phyloP scores from a whole-genome alignment of 1,140 invertebrate species.

The Drosophila pseudoobscura region DNA sequence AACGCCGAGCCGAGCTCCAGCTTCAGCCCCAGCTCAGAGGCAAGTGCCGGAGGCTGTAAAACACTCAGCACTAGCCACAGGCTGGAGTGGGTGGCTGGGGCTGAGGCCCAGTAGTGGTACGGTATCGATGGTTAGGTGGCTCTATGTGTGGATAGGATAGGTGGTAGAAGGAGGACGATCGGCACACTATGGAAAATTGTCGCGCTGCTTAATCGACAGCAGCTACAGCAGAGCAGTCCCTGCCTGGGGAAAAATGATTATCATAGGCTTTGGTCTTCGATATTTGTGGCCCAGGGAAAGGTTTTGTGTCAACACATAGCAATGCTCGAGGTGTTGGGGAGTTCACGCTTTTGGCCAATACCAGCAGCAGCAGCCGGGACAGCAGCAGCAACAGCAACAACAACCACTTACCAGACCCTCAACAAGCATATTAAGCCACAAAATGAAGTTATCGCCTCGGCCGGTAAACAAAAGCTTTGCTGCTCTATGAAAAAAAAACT shows the following conservation, averaged over 20 bases:
- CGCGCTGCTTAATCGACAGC: conserved; percentile 77
- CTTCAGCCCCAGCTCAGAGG: conserved; percentile 41
- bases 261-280: conserved; percentile 53
- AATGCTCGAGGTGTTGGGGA: conserved; percentile 77
- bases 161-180: conserved; percentile 12
- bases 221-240: conserved; percentile 25
- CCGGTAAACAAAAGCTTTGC: conserved; percentile 57
- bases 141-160: neutral
- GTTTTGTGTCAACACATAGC: conserved; percentile 68
- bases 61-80: conserved; percentile 59
- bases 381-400: conserved; percentile 39
- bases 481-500: conserved; percentile 75
- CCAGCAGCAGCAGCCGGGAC: conserved; percentile 1
- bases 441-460: conserved; percentile 75
- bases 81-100: conserved; percentile 52
- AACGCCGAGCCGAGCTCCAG: conserved; percentile 16
- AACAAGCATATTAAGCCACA: conserved; percentile 80
- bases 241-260: conserved; percentile 67
- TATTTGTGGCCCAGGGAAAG: conserved; percentile 52
- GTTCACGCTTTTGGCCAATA: conserved; percentile 69
- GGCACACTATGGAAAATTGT: conserved; percentile 74
- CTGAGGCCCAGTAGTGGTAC: neutral
- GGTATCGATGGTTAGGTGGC: neutral
- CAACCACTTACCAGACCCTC: conserved; percentile 73
- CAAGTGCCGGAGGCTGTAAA: conserved; percentile 77